Conservation (phyloP, 1,140 invertebrate species). For the Andrena cerasifolii region DNA sequence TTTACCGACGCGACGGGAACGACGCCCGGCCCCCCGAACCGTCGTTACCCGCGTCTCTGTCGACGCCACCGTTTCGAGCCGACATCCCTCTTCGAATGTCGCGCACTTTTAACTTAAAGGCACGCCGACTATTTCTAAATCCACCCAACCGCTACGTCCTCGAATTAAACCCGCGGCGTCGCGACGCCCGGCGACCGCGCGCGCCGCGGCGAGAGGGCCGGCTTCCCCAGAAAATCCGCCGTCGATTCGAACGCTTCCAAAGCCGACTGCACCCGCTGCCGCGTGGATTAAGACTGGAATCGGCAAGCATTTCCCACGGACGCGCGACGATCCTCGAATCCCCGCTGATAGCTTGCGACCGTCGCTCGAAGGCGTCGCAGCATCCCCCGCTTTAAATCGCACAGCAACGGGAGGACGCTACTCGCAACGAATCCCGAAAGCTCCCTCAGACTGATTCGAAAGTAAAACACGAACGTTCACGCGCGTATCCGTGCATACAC, state of each 20-base stretch:
- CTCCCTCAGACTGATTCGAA: conserved; percentile 62
- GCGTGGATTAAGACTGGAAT: neutral
- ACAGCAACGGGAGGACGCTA: neutral
- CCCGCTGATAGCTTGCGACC: neutral
- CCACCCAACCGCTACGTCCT: neutral
- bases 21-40: neutral
- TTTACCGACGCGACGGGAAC: conserved; percentile 47
- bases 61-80: conserved; percentile 10
- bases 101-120: conserved; percentile 45
- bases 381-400: neutral
- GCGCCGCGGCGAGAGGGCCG: neutral
- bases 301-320: neutral
- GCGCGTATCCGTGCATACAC: conserved; percentile 22
- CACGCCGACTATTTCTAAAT: neutral
- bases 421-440: conserved; percentile 12
- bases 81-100: conserved; percentile 63
- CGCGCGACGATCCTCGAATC: neutral
- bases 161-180: neutral
- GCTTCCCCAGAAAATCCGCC: neutral
- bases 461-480: conserved; percentile 56
- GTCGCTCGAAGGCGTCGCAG: neutral
- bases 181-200: conserved; percentile 2
- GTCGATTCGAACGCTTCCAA: conserved; percentile 6
- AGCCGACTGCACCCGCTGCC: conserved; percentile 2
- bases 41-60: conserved; percentile 6